Evolutionary conservation across 2,797 vertebrate species (phyloP).

Genomic region (Darevskia mixta): DNA sequence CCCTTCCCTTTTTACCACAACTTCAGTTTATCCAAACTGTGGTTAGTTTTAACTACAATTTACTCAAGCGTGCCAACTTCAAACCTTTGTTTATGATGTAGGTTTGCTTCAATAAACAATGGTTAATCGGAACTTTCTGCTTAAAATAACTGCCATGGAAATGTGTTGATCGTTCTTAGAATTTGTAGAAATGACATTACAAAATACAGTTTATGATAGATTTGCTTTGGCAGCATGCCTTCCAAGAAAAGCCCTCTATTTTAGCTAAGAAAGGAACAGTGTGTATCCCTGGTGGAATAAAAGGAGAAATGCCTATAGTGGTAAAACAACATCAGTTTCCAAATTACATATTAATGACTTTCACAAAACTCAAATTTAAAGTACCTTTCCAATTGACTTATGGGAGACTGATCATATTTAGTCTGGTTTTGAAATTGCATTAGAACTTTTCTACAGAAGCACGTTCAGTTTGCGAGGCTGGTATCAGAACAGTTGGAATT

Average conservation of each 20-base stretch:
- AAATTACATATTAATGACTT: constrained; percentile 50
- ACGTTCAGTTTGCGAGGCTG: constrained; percentile 25
- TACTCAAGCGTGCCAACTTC: not conserved
- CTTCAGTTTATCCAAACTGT: not conserved
- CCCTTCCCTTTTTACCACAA: not conserved
- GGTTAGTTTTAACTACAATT: not conserved
- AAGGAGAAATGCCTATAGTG: constrained; percentile 12
- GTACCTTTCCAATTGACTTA: constrained; percentile 56
- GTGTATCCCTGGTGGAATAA: constrained; percentile 39
- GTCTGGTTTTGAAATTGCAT: constrained; percentile 45
- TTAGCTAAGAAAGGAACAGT: constrained; percentile 45
- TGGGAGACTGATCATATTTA: constrained; percentile 46
- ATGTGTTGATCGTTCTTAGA: not conserved
- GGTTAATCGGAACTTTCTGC: constrained; percentile 2
- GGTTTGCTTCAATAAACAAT: not conserved
- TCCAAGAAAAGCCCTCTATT: constrained; percentile 41
- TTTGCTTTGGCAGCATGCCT: constrained; percentile 5
- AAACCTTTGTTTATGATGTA: not conserved
- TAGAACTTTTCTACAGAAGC: constrained; percentile 47
- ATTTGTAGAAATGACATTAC: constrained; percentile 33
- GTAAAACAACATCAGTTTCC: constrained; percentile 55
- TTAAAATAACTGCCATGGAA: constrained; percentile 18
- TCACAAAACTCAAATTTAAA: constrained; percentile 62
- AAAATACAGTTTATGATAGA: constrained; percentile 31
- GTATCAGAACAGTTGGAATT: constrained; percentile 51